Base-by-base conservation (phyloP, 2,888 invertebrate genomes). In the Cryptus viduatorius region DNA sequence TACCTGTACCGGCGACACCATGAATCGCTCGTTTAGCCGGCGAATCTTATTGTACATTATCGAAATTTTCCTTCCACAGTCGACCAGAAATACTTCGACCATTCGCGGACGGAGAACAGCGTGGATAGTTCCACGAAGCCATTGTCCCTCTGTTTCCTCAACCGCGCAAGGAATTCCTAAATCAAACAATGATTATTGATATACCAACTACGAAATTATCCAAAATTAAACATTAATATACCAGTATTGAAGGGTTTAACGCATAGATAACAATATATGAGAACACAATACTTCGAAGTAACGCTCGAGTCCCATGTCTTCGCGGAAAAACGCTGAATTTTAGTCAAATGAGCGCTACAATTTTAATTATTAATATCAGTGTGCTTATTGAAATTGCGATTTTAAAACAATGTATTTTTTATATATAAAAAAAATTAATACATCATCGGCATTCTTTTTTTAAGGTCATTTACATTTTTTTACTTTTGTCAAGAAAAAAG, bases 31-130 rank as follows among this genome's bases (percentile, higher is more conserved):
- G 10, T 93, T 93, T 16, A 96, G 92, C 79, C 94, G 94, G 61
- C 95, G 94, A 64, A 96, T 92, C 56, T 93, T 90, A 24, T 93
- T 90, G 94, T 95, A 95, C 65, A 94, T 93, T 69, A 96, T 93
- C 0, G 92, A 92, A 77, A 94, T 93, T 12, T 88, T 90, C 75
- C 93, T 93, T 50, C 97, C 97, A 89, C 93, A 94, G 94, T 97
- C 97, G 0, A 96, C 95, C 84, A 96, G 95, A 86, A 94, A 93
- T 42, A 97, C 95, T 65, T 94, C 94, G 31, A 96, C 95, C 91
- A 90, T 94, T 88, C 94, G 93, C 10, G 92, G 88, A 0, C 94
- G 94, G 3, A 94, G 93, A 5, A 95, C 90, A 53, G 93, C 94
- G 3, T 89, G 88, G 37, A 97, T 95, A 12, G 94, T 89, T 1